Evolutionary conservation across 2,888 invertebrate genomes (phyloP).

Genomic region (Altica lythri): DNA sequence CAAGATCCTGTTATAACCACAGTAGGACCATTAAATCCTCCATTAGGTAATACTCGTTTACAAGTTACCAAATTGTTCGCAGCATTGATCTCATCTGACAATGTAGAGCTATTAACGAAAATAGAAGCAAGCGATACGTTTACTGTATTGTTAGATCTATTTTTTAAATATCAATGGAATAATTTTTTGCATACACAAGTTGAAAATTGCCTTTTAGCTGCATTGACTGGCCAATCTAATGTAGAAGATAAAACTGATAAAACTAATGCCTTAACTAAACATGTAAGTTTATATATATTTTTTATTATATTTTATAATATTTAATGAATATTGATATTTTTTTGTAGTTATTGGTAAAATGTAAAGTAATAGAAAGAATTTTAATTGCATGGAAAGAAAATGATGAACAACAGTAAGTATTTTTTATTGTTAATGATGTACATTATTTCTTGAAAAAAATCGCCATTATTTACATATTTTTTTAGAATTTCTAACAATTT

Average conservation of each 20-base stretch:
- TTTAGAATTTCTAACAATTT: no score
- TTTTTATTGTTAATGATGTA: background rate
- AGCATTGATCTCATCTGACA: slow-evolving; percentile 74
- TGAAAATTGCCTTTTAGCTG: slow-evolving; percentile 75
- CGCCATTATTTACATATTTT: no score
- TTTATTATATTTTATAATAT: no score
- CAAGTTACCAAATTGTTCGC: slow-evolving; percentile 81
- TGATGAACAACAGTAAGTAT: slow-evolving; percentile 71
- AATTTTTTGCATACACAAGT: slow-evolving; percentile 95
- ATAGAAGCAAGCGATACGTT: slow-evolving; percentile 62
- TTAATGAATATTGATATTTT: slow-evolving; percentile 13
- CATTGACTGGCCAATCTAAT: slow-evolving; percentile 59
- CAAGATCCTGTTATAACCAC: slow-evolving; percentile 72
- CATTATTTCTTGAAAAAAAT: no score
- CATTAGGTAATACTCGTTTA: slow-evolving; percentile 79
- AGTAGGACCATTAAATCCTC: slow-evolving; percentile 72
- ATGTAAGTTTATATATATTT: slow-evolving; percentile 56
- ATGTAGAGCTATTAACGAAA: slow-evolving; percentile 72
- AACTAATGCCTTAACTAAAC: slow-evolving; percentile 60
- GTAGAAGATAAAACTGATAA: slow-evolving; percentile 51
- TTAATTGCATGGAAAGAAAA: slow-evolving; percentile 83
- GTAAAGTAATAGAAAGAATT: slow-evolving; percentile 78
- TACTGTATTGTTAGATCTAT: slow-evolving; percentile 76
- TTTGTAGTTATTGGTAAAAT: slow-evolving; percentile 64
- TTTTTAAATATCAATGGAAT: slow-evolving; percentile 90